Percentiles rank a stretch among this genome's conserved stretches.
Conservation (phyloP, 1,140 invertebrate species). For the Hyposmocoma kahamanoa region DNA sequence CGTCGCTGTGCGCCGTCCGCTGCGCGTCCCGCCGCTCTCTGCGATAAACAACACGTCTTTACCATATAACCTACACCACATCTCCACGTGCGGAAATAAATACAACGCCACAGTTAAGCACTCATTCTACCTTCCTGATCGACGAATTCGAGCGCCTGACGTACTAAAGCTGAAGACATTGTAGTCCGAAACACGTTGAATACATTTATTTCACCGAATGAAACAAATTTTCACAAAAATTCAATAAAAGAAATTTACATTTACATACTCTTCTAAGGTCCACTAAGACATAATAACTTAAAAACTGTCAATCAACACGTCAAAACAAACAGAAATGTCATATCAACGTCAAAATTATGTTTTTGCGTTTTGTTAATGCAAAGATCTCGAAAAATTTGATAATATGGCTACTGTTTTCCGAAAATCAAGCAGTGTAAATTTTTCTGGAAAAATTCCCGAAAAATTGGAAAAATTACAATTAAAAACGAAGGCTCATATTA, state of each 20-base stretch:
- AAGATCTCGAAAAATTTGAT: too few relatives aligned
- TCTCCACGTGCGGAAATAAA: too few relatives aligned
- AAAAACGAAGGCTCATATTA: too few relatives aligned
- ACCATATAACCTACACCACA: slow-evolving; percentile 2
- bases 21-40: slow-evolving; percentile 23
- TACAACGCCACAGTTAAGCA: too few relatives aligned
- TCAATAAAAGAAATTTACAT: background rate
- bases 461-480: too few relatives aligned
- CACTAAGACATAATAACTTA: background rate
- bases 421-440: too few relatives aligned
- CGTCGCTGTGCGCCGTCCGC: slow-evolving; percentile 11
- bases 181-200: slow-evolving; percentile 30
- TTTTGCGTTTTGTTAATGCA: background rate
- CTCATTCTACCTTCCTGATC: slow-evolving; percentile 64
- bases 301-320: too few relatives aligned
- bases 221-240: slow-evolving; percentile 13
- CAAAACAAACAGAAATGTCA: too few relatives aligned
- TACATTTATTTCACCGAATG: slow-evolving; percentile 30
- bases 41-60: slow-evolving; percentile 15
- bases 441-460: too few relatives aligned
- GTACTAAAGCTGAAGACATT: slow-evolving; percentile 70
- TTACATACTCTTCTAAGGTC: background rate
- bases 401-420: too few relatives aligned
- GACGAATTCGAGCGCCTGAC: slow-evolving; percentile 65
- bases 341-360: background rate